A percentile compares a stretch with the other conserved stretches of the same genome.
Conservation (phyloP, 2,113 vertebrate species). For the Papio anubis region DNA sequence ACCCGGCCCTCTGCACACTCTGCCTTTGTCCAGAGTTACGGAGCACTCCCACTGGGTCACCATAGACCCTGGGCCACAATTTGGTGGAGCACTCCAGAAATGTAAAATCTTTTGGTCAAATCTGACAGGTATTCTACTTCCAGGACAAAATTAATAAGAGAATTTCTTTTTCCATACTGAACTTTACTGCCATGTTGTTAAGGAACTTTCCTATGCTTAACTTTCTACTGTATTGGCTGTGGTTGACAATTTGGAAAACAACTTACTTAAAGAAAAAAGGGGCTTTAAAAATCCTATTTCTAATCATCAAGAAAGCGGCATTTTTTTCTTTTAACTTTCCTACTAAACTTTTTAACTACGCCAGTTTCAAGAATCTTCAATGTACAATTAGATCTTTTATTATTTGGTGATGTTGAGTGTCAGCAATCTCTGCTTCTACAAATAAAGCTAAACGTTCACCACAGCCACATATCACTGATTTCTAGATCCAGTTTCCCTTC, state of each 20-base stretch:
- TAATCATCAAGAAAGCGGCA: background rate
- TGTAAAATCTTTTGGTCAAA: background rate
- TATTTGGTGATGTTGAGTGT: background rate
- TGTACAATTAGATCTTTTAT: background rate
- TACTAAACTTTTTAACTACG: background rate
- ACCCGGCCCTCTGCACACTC: background rate
- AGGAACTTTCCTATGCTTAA: background rate
- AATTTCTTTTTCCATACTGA: background rate
- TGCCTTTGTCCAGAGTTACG: background rate
- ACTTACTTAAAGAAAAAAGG: background rate
- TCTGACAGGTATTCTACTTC: background rate
- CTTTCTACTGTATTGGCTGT: background rate
- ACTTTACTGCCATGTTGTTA: background rate
- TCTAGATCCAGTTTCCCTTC: background rate
- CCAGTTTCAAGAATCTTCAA: background rate
- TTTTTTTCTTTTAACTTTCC: background rate
- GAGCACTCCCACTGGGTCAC: background rate
- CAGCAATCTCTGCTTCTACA: background rate
- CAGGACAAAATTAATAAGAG: background rate
- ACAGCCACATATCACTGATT: background rate
- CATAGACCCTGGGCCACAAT: background rate
- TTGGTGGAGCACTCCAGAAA: background rate
- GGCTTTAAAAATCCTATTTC: conserved; percentile 18
- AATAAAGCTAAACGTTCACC: background rate
- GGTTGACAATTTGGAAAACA: conserved; percentile 14